phyloP scores from a whole-genome alignment of 2,113 vertebrate genomes.

The Ctenodactylus gundi region DNA sequence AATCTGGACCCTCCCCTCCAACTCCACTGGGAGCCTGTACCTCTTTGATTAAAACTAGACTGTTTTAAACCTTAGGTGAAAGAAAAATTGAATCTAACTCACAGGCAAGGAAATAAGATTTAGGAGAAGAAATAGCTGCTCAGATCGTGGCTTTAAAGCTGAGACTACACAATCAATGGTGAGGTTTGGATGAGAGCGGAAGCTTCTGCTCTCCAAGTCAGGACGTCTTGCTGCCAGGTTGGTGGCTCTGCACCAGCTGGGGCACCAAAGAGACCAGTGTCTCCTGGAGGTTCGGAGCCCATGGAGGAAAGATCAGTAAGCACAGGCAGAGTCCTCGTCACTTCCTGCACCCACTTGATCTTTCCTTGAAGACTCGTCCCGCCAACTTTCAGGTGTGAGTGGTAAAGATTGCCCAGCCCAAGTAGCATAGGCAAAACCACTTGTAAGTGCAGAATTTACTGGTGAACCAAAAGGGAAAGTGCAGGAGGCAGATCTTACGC shows the following conservation, averaged over 20 bases:
- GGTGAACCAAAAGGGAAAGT: not conserved
- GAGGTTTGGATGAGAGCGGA: not conserved
- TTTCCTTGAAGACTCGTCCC: not conserved
- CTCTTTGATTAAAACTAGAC: not conserved
- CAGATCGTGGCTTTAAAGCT: not conserved
- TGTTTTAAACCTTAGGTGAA: not conserved
- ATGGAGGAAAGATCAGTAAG: not conserved
- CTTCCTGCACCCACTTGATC: not conserved
- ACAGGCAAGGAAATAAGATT: not conserved
- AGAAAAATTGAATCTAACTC: not conserved
- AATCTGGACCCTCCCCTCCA: not conserved
- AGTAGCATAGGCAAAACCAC: not conserved
- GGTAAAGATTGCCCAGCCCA: not conserved
- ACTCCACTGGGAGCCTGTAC: not conserved
- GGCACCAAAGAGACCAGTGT: not conserved
- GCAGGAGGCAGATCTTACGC: not conserved
- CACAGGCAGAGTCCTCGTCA: accelerated
- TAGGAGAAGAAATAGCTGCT: not conserved
- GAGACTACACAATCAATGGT: not conserved
- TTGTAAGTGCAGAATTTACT: not conserved
- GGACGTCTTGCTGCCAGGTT: not conserved
- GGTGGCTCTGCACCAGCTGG: not conserved
- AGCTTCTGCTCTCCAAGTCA: not conserved
- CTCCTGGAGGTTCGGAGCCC: too few species aligned
- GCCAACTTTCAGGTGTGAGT: not conserved